Evolutionary conservation across 2,797 vertebrate genomes (phyloP).

Genomic region (Enteromius trimaculatus): DNA sequence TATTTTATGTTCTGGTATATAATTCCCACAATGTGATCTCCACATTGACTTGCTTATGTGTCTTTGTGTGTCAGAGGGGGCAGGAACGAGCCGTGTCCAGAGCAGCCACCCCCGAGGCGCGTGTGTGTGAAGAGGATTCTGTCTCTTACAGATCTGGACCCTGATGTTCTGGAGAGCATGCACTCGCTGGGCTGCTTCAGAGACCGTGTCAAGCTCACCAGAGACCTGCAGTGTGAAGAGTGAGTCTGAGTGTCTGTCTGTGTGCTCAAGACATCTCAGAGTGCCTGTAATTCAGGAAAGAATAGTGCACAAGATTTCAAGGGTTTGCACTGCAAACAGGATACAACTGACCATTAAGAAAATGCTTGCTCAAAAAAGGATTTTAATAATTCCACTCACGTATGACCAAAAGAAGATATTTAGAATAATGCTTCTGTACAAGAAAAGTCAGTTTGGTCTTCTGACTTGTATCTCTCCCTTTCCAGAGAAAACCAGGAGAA

Average conservation of each 20-base stretch:
- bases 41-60: neutral
- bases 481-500: conserved; percentile 92
- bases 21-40: neutral
- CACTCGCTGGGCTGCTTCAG: conserved; percentile 91
- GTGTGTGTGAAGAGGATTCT: conserved; percentile 86
- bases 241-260: conserved; percentile 71
- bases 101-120: conserved; percentile 85
- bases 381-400: neutral
- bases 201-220: conserved; percentile 86
- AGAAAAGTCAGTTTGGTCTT: neutral
- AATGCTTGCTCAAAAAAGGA: neutral
- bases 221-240: conserved; percentile 90
- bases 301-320: neutral
- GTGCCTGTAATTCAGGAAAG: neutral
- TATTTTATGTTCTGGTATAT: neutral
- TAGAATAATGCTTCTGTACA: neutral
- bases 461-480: conserved; percentile 6
- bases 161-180: conserved; percentile 93
- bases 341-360: neutral
- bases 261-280: conserved; percentile 8
- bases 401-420: neutral
- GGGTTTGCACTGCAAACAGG: neutral
- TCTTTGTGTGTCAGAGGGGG: conserved; percentile 76
- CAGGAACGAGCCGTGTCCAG: conserved; percentile 88
- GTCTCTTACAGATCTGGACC: conserved; percentile 88